Evolutionary conservation across 2,113 vertebrate genomes (phyloP), one percentile per base, ranked within the genome.

Genomic region (Semnornis frantzii): DNA sequence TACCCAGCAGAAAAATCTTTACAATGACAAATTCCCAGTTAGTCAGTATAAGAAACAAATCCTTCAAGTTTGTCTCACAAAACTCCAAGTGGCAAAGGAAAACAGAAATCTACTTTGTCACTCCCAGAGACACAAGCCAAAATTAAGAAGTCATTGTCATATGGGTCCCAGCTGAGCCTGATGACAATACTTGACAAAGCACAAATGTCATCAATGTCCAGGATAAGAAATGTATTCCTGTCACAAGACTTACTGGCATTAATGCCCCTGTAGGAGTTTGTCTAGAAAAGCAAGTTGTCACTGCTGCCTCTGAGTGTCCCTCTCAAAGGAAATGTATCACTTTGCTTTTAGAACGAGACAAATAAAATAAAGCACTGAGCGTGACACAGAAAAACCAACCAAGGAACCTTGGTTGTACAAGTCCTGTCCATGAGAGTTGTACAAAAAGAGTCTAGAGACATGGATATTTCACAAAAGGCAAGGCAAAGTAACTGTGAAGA

Each of bases 261-360:
- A 60, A 73, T 88, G 88, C 58, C 30, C 93, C 84, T 72, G 63
- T 73, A 97, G 92, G 66, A 94, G 72, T 87, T 68, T 88, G 31
- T 18, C 66, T 81, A 93, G 64, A 87, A 89, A 96, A 96, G 68
- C 88, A 91, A 95, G 89, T 96, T 97, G 91, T 92, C 94, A 94
- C 48, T 69, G 60, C 69, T 91, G 91, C 55, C 42, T 73, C 37
- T 85, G 85, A 96, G 79, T 93, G 89, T 48, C 52, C 69, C 42
- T 96, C 87, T 97, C 93, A 82, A 66, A 92, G 87, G 89, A 96
- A 85, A 65, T 55, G 63, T 70, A 96, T 94, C 79, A 79, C 79
- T 96, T 97, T 80, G 91, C 87, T 95, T 94, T 90, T 63, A 79
- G 82, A 92, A 92, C 0, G 1, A 94, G 93, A 94, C 87, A 96